These are phyloP conservation scores for Falco columbarius DNA, from an alignment of 2,797 vertebrate genomes.

Conservation along the genomic window DNA sequence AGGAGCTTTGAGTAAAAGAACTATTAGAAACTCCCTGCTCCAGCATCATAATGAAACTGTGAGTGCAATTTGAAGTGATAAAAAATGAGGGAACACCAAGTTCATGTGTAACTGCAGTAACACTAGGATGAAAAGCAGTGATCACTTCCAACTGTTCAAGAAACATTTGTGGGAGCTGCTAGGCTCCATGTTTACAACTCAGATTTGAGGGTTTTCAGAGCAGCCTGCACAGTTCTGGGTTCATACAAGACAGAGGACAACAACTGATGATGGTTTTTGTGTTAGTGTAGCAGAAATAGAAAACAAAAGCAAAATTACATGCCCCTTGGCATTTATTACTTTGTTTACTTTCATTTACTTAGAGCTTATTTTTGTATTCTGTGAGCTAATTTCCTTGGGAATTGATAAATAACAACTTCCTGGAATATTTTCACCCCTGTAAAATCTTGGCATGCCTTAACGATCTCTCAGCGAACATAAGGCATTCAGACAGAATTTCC, in stretches of 20 bases:
- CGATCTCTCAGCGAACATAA: not conserved
- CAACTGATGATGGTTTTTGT: not conserved
- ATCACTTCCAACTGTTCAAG: not conserved
- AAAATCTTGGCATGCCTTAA: not conserved
- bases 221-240: not conserved
- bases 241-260: not conserved
- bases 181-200: not conserved
- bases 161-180: not conserved
- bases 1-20: not conserved
- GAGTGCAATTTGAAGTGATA: not conserved
- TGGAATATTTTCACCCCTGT: slow-evolving; percentile 18
- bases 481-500: not conserved
- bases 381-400: slow-evolving; percentile 38
- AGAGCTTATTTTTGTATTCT: slow-evolving; percentile 15
- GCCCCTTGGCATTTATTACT: not conserved
- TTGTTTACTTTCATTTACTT: slow-evolving; percentile 27
- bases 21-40: not conserved
- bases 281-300: not conserved
- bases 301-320: slow-evolving; percentile 26
- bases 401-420: slow-evolving; percentile 47
- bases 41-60: not conserved
- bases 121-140: not conserved
- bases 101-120: not conserved
- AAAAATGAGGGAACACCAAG: not conserved
- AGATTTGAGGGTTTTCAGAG: not conserved